These are phyloP conservation scores for Urocolius indicus DNA, from an alignment of 2,113 vertebrate genomes.

Conservation along the genomic window DNA sequence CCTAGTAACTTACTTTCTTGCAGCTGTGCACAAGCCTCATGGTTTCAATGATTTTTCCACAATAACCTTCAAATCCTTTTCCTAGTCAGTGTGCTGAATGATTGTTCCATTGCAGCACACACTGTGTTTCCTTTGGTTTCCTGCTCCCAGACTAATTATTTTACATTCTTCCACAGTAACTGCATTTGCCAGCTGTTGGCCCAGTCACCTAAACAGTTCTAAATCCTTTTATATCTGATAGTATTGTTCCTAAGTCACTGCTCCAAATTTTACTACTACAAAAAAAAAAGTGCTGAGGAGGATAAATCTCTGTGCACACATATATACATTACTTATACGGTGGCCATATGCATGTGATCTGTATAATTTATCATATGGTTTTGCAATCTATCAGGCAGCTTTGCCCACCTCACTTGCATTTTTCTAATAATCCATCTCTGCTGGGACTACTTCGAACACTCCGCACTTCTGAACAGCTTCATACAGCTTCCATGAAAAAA, in stretches of 20 bases:
- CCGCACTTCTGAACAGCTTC: constrained; percentile 46
- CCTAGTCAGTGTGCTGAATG: constrained; percentile 82
- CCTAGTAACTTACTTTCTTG: constrained; percentile 79
- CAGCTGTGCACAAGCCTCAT: constrained; percentile 81
- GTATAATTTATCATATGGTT: constrained; percentile 66
- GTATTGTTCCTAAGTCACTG: constrained; percentile 48
- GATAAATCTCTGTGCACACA: constrained; percentile 53
- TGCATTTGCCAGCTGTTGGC: constrained; percentile 79
- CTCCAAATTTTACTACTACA: constrained; percentile 45
- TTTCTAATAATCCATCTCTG: constrained; percentile 58
- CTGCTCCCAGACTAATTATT: constrained; percentile 84
- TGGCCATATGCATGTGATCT: constrained; percentile 54
- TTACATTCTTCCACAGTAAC: constrained; percentile 84
- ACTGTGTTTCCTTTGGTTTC: constrained; percentile 70
- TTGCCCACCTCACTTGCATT: constrained; percentile 57
- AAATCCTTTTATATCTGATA: constrained; percentile 67
- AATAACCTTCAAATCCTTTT: constrained; percentile 82
- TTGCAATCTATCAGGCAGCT: constrained; percentile 59
- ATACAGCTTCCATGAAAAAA: constrained; percentile 34
- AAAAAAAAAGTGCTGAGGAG: background rate
- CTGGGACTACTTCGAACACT: constrained; percentile 55
- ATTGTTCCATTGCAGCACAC: constrained; percentile 73
- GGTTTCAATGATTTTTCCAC: constrained; percentile 83
- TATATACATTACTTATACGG: constrained; percentile 46
- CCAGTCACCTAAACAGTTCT: constrained; percentile 75